A percentile compares a stretch with the other conserved stretches of the same genome.
These are phyloP conservation scores for Notodonta ziczac DNA, from an alignment of 2,888 invertebrate genomes.

Conservation along the genomic window DNA sequence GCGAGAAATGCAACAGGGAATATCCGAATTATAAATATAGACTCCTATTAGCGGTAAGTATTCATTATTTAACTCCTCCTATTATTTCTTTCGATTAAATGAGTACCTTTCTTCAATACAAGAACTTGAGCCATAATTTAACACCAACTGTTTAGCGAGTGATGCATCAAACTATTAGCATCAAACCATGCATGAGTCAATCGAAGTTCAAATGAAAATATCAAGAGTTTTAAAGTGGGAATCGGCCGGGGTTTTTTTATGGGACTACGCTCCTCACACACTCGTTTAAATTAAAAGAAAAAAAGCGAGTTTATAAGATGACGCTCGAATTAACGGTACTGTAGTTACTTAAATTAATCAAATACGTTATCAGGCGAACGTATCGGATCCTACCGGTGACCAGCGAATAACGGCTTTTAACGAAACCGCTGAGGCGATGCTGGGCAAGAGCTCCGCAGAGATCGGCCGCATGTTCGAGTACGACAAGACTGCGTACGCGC, in stretches of 20 bases:
- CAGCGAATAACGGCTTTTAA: constrained; percentile 97
- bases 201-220: too few relatives aligned
- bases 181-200: too few relatives aligned
- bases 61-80: too few relatives aligned
- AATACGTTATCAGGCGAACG: constrained; percentile 86
- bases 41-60: constrained; percentile 90
- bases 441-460: constrained; percentile 89
- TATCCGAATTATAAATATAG: constrained; percentile 94
- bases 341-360: neutral
- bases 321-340: too few relatives aligned
- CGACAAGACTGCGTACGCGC: constrained; percentile 87
- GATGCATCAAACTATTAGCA: too few relatives aligned
- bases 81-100: too few relatives aligned
- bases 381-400: constrained; percentile 94
- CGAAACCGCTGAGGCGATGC: constrained; percentile 90
- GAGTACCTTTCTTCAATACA: neutral
- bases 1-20: constrained; percentile 97
- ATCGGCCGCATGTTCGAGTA: constrained; percentile 90
- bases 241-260: too few relatives aligned
- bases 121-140: neutral
- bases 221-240: too few relatives aligned
- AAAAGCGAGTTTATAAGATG: too few relatives aligned
- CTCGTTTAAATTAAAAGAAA: too few relatives aligned
- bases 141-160: too few relatives aligned
- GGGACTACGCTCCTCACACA: too few relatives aligned